Evolutionary conservation across 2,113 vertebrate species (phyloP), one percentile per base, ranked within the genome.

Genomic region (Callipepla squamata): DNA sequence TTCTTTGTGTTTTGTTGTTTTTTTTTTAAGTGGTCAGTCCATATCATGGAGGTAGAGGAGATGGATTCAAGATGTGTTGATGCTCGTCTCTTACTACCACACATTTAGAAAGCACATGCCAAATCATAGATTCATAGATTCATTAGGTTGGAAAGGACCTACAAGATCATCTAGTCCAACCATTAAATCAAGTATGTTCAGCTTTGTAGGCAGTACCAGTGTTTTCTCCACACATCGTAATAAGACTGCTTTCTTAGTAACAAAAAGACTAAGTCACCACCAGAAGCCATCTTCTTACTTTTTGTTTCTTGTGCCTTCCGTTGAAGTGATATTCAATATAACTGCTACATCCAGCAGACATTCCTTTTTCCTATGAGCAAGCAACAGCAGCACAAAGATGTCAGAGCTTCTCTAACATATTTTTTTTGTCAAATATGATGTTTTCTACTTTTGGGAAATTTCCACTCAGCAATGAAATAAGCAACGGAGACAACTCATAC

Each of bases 31-130:
- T 3, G 11, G 51, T 47, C 74, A 72, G 51, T 68, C 14, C 53
- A 28, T 73, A 45, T 89, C 53, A 76, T 1, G 3, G 61, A 87
- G 65, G 74, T 66, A 50, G n/a, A 72, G 66, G 13, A 89, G 68
- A 94, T 68, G 14, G 36, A 67, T 96, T 94, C 85, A 93, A 85
- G 80, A 67, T 81, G 80, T 66, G 57, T 20, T 0, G 20, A 53
- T 14, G 80, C n/a, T 48, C 32, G 30, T 47, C 44, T 75, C 25
- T 13, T 44, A 36, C 40, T 72, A 68, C 61, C 13, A 61, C 32
- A 69, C 26, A 82, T 59, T 85, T 77, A 63, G 11, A 70, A 51
- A 81, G 69, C 51, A 89, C 9, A 57, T 1, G 16, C 12, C 48
- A 63, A 81, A 86, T 36, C 36, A 36, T 36, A 36, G 36, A 36